Conservation (phyloP, 2,113 vertebrate species). For the Kobus ellipsiprymnus region DNA sequence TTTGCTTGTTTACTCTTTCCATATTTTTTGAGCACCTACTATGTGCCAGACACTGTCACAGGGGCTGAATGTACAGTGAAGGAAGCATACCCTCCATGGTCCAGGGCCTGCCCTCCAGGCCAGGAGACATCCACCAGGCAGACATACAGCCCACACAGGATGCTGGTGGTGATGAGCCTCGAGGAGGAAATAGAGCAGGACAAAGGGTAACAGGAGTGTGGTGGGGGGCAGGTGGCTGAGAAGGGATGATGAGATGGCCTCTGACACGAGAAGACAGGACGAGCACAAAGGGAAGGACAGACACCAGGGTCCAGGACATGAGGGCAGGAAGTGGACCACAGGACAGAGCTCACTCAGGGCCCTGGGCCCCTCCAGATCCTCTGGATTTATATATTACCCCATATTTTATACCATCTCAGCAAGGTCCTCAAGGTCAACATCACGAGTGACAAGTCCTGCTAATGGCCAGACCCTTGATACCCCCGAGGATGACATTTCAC, state of each 20-base stretch:
- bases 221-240: neutral
- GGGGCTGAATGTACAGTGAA: neutral
- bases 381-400: no score
- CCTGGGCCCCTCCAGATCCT: neutral
- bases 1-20: neutral
- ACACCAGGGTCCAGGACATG: neutral
- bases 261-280: neutral
- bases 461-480: fast-evolving
- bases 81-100: fast-evolving
- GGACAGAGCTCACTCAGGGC: no score
- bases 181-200: neutral
- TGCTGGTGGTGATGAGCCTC: neutral
- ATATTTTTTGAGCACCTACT: neutral
- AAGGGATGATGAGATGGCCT: neutral
- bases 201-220: fast-evolving
- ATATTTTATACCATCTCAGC: fast-evolving
- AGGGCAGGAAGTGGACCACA: neutral
- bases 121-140: no score
- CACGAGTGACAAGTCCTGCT: neutral
- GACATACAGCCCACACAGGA: fast-evolving
- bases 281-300: no score
- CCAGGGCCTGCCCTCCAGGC: fast-evolving
- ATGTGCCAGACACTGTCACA: neutral
- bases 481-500: fast-evolving
- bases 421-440: neutral